A percentile compares a stretch with the other conserved stretches of the same genome.
Conservation (phyloP, 1,140 invertebrate species). For the Dreissena rostriformis region DNA sequence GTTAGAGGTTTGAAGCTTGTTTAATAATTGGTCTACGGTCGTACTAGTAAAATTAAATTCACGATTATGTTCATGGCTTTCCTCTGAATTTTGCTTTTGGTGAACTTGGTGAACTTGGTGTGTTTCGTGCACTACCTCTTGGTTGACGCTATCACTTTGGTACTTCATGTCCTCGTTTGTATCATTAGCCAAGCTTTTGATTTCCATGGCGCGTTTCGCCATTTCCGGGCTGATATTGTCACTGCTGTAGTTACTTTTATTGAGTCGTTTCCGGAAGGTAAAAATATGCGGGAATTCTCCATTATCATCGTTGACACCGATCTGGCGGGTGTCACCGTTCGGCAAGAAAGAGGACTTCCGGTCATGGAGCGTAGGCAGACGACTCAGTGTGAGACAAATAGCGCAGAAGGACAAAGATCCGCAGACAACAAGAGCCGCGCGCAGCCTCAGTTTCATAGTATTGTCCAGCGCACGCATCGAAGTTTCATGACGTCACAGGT, state of each 20-base stretch:
- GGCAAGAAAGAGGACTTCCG: neutral
- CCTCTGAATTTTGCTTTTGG: constrained; percentile 2
- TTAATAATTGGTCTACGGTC: constrained; percentile 40
- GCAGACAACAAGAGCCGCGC: constrained; percentile 36
- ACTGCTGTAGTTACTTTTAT: constrained; percentile 56
- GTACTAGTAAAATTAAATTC: constrained; percentile 38
- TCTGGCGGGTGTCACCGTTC: neutral
- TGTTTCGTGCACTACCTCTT: constrained; percentile 28
- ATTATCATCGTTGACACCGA: neutral
- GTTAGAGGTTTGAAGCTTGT: constrained; percentile 46
- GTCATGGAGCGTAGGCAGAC: constrained; percentile 42
- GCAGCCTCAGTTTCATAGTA: constrained; percentile 56
- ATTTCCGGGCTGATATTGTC: constrained; percentile 53
- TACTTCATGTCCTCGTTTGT: constrained; percentile 51
- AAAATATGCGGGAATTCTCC: constrained; percentile 47
- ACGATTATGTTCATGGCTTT: neutral
- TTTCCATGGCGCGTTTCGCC: constrained; percentile 53
- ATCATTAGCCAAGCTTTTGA: constrained; percentile 34
- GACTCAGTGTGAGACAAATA: constrained; percentile 36
- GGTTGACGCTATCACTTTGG: constrained; percentile 39
- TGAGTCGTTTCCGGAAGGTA: constrained; percentile 52
- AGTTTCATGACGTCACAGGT: neutral
- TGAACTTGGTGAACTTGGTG: neutral
- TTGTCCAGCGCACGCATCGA: constrained; percentile 34
- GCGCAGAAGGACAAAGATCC: constrained; percentile 43